These are phyloP conservation scores for Nothoprocta pentlandii DNA, from an alignment of 2,113 vertebrate species.

Conservation along the genomic window DNA sequence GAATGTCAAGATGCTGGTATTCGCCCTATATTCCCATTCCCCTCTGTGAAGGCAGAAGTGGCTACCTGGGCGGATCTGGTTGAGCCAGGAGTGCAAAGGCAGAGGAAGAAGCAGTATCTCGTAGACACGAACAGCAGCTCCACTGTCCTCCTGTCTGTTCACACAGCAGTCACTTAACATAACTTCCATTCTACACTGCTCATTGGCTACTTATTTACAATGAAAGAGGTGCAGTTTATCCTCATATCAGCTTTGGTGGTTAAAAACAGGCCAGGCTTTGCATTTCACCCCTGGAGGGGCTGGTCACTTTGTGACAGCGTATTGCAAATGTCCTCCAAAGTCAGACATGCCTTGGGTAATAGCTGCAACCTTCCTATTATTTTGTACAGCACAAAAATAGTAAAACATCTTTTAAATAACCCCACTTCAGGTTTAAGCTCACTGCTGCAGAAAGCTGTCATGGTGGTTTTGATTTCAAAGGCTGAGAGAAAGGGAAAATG, in stretches of 20 bases:
- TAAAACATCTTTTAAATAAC: slow-evolving; percentile 28
- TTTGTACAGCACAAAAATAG: background rate
- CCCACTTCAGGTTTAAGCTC: background rate
- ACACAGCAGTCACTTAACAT: background rate
- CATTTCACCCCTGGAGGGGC: background rate
- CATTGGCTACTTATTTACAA: slow-evolving; percentile 24
- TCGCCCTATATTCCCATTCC: background rate
- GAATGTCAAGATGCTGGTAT: background rate
- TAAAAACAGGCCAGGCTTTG: slow-evolving; percentile 15
- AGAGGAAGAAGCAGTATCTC: background rate
- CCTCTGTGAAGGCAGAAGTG: background rate
- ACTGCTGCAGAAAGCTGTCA: slow-evolving; percentile 16
- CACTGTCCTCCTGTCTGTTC: slow-evolving; percentile 9
- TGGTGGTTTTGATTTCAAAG: slow-evolving; percentile 42
- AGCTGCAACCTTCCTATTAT: background rate
- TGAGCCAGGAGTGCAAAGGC: background rate
- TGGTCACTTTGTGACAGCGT: background rate
- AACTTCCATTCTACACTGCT: background rate
- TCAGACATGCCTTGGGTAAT: background rate
- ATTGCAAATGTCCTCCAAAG: background rate
- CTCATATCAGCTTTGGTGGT: background rate
- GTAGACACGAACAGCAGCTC: background rate
- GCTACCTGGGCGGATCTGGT: background rate
- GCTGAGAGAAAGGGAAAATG: slow-evolving; percentile 17
- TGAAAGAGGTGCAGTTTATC: background rate